Evolutionary conservation across 1,140 invertebrate genomes (phyloP).

Genomic region (Rhyzopertha dominica): DNA sequence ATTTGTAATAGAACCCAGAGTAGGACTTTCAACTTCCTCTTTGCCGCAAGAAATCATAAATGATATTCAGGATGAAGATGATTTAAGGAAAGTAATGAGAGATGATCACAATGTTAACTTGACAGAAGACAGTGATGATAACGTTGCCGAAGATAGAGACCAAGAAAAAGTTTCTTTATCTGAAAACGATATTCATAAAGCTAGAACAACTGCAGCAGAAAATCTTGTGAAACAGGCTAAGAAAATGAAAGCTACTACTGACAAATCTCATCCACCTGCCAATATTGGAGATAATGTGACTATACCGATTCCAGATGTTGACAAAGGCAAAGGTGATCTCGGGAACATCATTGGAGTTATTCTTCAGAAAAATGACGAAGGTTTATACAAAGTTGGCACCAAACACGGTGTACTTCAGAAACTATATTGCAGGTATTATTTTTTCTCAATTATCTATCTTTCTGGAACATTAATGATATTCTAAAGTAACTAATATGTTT

Average conservation of each 20-base stretch:
- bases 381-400: too few relatives aligned
- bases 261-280: slow-evolving; percentile 16
- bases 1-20: slow-evolving; percentile 31
- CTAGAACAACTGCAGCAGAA: slow-evolving; percentile 8
- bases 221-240: slow-evolving; percentile 18
- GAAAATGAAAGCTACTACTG: slow-evolving; percentile 18
- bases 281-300: slow-evolving; percentile 20
- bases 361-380: too few relatives aligned
- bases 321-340: too few relatives aligned
- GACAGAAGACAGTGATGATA: slow-evolving; percentile 14
- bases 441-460: too few relatives aligned
- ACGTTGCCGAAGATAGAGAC: slow-evolving; percentile 1
- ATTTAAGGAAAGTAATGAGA: slow-evolving; percentile 9
- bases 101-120: slow-evolving; percentile 9
- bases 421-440: too few relatives aligned
- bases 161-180: slow-evolving; percentile 11
- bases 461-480: too few relatives aligned
- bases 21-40: slow-evolving; percentile 16
- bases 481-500: too few relatives aligned
- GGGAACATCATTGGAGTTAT: too few relatives aligned
- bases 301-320: slow-evolving; percentile 20
- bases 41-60: slow-evolving; percentile 15
- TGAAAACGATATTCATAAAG: too few relatives aligned
- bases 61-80: slow-evolving; percentile 15
- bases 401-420: too few relatives aligned